Evolutionary conservation across 1,140 invertebrate genomes (phyloP), one percentile per base, ranked within the genome.

Genomic region (Eueides isabella): DNA sequence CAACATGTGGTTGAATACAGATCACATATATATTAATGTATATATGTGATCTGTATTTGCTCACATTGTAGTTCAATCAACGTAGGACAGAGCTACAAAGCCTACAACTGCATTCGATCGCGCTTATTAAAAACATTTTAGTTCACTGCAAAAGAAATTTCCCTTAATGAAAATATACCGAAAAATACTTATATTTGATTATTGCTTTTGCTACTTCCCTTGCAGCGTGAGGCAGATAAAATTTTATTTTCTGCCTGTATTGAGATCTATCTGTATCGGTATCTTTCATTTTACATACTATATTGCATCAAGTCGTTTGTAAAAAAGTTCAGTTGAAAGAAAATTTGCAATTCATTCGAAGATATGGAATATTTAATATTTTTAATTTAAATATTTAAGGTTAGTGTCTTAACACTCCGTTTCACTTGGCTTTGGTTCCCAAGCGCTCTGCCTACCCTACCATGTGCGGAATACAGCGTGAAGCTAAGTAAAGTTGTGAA

Each of bases 61-160:
- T 26, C 48, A 26, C 4, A 55, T 23, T 55, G 48, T 23, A 55
- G 48, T 55, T 55, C 48, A 55, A 55, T 55, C 48, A 55, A 55
- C 23, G 48, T 11, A 23, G 48, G 19, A 55, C 48, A 11, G 44
- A 55, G n/a, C n/a, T n/a, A n/a, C n/a, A 9, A n/a, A n/a, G n/a
- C n/a, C 19, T n/a, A n/a, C 9, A 11, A 26, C 48, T 55, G 23
- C 9, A 55, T 12, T 12, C 48, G 48, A 55, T 55, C 23, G 48
- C 48, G 48, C 19, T 55, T 55, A 55, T 55, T 55, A 55, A 55
- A 55, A 26, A 55, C 1, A 12, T 55, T 55, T 23, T 2, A 26
- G 48, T 7, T n/a, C 19, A 11, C 6, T 26, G 48, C n/a, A 55
- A 55, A 55, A 55, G 48, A 26, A 55, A 55, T 26, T 55, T 55